Base-by-base conservation (phyloP, 1,140 invertebrate species). In the Camponotus vicinus region DNA sequence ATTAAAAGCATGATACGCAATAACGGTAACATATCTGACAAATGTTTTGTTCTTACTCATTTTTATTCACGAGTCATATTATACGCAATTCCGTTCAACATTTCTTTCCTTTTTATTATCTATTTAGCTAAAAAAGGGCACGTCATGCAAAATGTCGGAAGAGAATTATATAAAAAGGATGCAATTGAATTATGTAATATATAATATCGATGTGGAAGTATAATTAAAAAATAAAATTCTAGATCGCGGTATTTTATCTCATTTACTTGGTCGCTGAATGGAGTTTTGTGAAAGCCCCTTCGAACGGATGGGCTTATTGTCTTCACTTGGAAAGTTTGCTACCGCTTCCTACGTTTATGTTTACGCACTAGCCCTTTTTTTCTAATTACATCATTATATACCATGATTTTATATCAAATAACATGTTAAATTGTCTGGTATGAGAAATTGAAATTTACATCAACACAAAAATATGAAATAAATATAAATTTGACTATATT, bases 231-330 rank as follows among this genome's bases (percentile, higher is more conserved):
- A 90, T 87, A 64, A 73, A 89, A 89, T 87, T 66, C 85, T 64
- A 21, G 76, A 42, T 69, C 32, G 77, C 73, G 27, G 27, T 1
- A 85, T 70, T 71, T 71, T 70, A 32, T 18, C 49, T 82, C 67
- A 66, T 86, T 88, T 78, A 76, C 40, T 78, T 66, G 67, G 77
- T 52, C 45, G 52, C 9, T 90, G 87, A 88, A 88, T 88, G 69
- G 76, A 67, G 86, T 88, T 90, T 90, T 88, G 84, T 90, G 76
- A 89, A 90, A 85, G 87, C 87, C 85, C 80, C 85, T 90, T 77
- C 80, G 82, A 70, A 77, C 87, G 85, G 87, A 89, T 82, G 87
- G 87, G 80, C 85, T 90, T 79, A 61, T 42, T 32, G 49, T 90
- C 55, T 64, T 83, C 27, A 45, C 52, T 83, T 82, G 76, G 76